phyloP scores from a whole-genome alignment of 2,797 vertebrate genomes.

The Acrossocheilus fasciatus region DNA sequence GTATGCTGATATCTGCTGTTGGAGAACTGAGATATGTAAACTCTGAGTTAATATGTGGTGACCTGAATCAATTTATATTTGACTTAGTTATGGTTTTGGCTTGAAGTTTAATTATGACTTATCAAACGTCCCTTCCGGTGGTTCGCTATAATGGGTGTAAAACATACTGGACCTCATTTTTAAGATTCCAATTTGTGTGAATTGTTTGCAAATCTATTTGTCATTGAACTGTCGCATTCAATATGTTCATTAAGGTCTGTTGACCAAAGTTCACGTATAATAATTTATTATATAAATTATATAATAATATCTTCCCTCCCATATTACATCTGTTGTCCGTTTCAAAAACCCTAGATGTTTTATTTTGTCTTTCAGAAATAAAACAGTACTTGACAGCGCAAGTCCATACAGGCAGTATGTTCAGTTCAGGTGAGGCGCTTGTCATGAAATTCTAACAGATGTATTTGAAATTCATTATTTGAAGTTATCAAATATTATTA shows the following conservation, averaged over 20 bases:
- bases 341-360: neutral
- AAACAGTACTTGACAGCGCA: neutral
- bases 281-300: too few species aligned
- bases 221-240: neutral
- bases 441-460: neutral
- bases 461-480: too few species aligned
- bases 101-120: too few species aligned
- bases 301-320: neutral
- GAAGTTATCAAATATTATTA: neutral
- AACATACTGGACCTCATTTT: neutral
- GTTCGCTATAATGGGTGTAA: neutral
- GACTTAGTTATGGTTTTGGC: neutral
- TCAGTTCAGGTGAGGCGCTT: slow-evolving; percentile 29
- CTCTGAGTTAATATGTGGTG: too few species aligned
- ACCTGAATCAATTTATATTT: neutral
- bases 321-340: neutral
- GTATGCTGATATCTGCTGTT: neutral
- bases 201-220: neutral
- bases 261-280: neutral
- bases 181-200: neutral
- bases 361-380: neutral
- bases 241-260: neutral
- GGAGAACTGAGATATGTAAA: neutral
- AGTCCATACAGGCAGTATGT: neutral
- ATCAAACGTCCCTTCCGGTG: neutral